Conservation (phyloP, 2,113 vertebrate species). For the Brachypteracias leptosomus region DNA sequence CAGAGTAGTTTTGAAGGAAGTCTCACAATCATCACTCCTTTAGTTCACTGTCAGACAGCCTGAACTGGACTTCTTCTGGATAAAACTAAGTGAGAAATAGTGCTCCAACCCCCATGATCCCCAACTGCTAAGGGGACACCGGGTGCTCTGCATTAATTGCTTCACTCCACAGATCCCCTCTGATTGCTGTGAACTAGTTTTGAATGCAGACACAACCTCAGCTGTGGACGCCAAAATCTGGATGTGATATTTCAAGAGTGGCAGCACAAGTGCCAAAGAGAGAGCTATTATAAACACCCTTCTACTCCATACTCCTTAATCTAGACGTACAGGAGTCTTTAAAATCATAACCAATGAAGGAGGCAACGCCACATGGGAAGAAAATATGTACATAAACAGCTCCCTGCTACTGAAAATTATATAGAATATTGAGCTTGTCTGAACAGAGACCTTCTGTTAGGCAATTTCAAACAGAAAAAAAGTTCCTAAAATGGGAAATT, state of each 20-base stretch:
- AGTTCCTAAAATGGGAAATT: constrained; percentile 23
- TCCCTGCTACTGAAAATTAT: constrained; percentile 43
- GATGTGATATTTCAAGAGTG: constrained; percentile 45
- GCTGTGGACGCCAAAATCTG: constrained; percentile 8
- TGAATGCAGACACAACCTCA: constrained; percentile 39
- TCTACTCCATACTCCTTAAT: constrained; percentile 28
- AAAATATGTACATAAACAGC: constrained; percentile 48
- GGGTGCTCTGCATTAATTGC: neutral
- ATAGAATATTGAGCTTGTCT: constrained; percentile 5
- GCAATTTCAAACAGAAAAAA: constrained; percentile 40
- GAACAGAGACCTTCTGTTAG: constrained; percentile 49
- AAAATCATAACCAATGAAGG: constrained; percentile 10
- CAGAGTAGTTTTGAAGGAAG: neutral
- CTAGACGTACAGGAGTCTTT: constrained; percentile 9
- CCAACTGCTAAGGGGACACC: neutral
- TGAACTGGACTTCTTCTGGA: neutral
- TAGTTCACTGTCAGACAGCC: neutral
- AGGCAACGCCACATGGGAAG: constrained; percentile 32
- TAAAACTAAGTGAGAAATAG: neutral
- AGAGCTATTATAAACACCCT: constrained; percentile 29
- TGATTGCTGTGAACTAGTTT: constrained; percentile 15
- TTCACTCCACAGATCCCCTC: neutral
- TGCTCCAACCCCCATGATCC: neutral
- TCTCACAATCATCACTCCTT: neutral
- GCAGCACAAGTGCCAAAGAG: constrained; percentile 37